Evolutionary conservation across 2,797 vertebrate species (phyloP), one percentile per base, ranked within the genome.

Genomic region (Xenentodon cancila): DNA sequence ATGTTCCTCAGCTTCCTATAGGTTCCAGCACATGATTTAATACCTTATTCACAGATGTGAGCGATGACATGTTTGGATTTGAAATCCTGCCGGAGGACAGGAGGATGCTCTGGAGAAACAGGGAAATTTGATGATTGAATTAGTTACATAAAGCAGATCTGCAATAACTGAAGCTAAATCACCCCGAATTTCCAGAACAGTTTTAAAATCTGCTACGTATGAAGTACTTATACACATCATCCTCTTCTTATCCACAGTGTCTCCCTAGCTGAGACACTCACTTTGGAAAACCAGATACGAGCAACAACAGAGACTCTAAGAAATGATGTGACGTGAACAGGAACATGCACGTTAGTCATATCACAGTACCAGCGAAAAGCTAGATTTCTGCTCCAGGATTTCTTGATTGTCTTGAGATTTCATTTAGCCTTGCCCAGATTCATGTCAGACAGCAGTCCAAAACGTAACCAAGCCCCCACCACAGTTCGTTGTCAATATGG

Each of bases 61-160:
- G 57, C 15, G 45, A 57, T 84, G 72, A 78, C 72, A 46, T 59
- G 53, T 68, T 69, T 40, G 56, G 66, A 71, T 70, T 52, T 55
- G 60, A 62, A 67, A 62, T 70, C 61, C 69, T 68, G 71, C 74
- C 76, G 77, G 49, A 77, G 59, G 59, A 78, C 72, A 67, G 71
- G 52, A 64, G 53, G 66, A 68, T 0, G 44, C 61, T 0, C 25
- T 53, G 8, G 61, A 66, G 49, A 65, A 21, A 42, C 19, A 51
- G 11, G 8, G 52, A 16, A 70, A 70, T 60, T 15, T 17, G 37
- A 62, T 37, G 7, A 65, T 52, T 25, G 16, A 62, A 53, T 68
- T 52, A 52, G 45, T 46, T 51, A 45, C 49, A 30, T 51, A 20
- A 65, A 57, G 12, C 17, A 66, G 7, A 20, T 42, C 16, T 21